Evolutionary conservation across 2,888 invertebrate species (phyloP).

Genomic region (Meteorus colon): DNA sequence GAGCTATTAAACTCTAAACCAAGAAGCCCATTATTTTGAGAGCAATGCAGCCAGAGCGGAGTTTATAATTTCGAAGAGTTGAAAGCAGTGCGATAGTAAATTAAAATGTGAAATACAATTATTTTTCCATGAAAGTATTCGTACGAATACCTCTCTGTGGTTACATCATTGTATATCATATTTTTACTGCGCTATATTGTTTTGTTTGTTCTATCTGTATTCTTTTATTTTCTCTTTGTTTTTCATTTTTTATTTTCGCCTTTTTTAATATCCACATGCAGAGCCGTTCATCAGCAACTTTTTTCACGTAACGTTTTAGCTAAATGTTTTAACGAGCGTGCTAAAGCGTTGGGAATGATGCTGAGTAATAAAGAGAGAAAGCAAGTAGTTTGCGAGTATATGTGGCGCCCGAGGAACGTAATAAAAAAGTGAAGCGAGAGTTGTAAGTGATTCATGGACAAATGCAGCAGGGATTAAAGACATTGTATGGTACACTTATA

Average conservation of each 20-base stretch:
- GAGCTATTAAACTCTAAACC: too few relatives aligned
- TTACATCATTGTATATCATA: too few relatives aligned
- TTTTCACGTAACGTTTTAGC: conserved; percentile 20
- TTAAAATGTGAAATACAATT: too few relatives aligned
- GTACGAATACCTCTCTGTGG: too few relatives aligned
- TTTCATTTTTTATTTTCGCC: not conserved
- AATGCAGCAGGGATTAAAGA: conserved; percentile 3
- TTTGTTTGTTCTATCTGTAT: not conserved
- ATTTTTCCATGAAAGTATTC: too few relatives aligned
- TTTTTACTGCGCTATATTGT: too few relatives aligned
- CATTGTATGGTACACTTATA: conserved; percentile 14
- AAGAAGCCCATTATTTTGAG: too few relatives aligned
- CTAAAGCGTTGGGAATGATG: conserved; percentile 31
- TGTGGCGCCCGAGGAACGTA: conserved; percentile 9
- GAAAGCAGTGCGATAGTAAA: too few relatives aligned
- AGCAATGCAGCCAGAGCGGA: too few relatives aligned
- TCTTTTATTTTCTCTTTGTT: not conserved
- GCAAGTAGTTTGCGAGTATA: not conserved
- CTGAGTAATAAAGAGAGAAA: conserved; percentile 10
- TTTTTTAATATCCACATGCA: conserved; percentile 10
- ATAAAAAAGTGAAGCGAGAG: conserved; percentile 1
- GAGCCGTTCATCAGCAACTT: conserved; percentile 16
- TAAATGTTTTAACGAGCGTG: conserved; percentile 40
- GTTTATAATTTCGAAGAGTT: too few relatives aligned
- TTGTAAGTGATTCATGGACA: not conserved